Conservation (phyloP, 2,797 vertebrate genomes). For the Cirrhinus mrigala region DNA sequence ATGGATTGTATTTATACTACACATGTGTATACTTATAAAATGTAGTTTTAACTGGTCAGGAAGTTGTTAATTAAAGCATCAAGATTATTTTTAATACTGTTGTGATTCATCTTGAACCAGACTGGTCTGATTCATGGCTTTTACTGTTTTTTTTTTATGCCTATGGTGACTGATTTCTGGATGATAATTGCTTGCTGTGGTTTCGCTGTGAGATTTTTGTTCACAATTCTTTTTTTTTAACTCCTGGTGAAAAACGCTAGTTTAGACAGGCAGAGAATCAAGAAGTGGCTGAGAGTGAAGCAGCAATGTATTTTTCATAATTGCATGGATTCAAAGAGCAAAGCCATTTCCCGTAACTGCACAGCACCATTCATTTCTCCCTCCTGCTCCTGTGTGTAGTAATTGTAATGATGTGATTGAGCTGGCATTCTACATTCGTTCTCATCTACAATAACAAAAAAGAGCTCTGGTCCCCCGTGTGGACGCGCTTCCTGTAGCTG, state of each 20-base stretch:
- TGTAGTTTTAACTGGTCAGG: neutral
- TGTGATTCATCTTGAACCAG: neutral
- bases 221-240: neutral
- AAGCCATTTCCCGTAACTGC: conserved; percentile 33
- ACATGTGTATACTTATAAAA: neutral
- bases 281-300: neutral
- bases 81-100: neutral
- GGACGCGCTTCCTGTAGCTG: neutral
- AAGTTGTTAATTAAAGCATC: neutral
- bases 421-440: conserved; percentile 19
- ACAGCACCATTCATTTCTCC: conserved; percentile 6
- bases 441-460: conserved; percentile 17
- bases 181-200: neutral
- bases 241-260: neutral
- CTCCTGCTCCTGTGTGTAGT: conserved; percentile 19
- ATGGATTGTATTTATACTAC: neutral
- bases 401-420: conserved; percentile 34
- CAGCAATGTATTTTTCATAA: conserved; percentile 30
- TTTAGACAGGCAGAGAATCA: conserved; percentile 17
- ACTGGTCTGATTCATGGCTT: neutral
- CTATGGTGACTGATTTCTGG: neutral
- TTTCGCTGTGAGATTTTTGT: neutral
- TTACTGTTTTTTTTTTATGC: neutral
- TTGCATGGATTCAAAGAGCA: conserved; percentile 31
- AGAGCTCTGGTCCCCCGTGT: conserved; percentile 8